Evolutionary conservation across 2,113 vertebrate genomes (phyloP).

Genomic region (Cephalopholis sonnerati): DNA sequence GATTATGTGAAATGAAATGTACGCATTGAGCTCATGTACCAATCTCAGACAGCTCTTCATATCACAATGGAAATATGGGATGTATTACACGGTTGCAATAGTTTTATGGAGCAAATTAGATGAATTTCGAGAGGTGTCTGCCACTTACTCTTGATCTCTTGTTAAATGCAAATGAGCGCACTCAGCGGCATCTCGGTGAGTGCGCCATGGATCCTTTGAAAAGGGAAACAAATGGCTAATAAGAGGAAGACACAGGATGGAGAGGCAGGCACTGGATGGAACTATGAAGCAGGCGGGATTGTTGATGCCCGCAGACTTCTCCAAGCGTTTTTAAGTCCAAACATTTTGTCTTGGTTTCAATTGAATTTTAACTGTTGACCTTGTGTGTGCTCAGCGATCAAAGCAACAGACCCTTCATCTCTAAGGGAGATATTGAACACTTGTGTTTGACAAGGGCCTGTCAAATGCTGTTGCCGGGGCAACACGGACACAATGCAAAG

Average conservation of each 20-base stretch:
- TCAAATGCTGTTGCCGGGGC: slow-evolving; percentile 67
- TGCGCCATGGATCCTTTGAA: slow-evolving; percentile 38
- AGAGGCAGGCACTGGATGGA: neutral
- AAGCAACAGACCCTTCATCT: slow-evolving; percentile 57
- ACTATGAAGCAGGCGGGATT: neutral
- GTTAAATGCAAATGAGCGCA: slow-evolving; percentile 70
- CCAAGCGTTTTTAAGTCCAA: slow-evolving; percentile 33
- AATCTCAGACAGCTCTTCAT: slow-evolving; percentile 36
- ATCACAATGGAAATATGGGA: slow-evolving; percentile 37
- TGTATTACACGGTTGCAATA: slow-evolving; percentile 32
- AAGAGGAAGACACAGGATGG: slow-evolving; percentile 17
- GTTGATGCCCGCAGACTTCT: slow-evolving; percentile 26
- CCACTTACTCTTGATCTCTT: slow-evolving; percentile 64
- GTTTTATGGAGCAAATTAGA: slow-evolving; percentile 60
- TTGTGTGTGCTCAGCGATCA: slow-evolving; percentile 50
- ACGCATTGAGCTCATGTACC: slow-evolving; percentile 39
- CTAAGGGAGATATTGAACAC: slow-evolving; percentile 63
- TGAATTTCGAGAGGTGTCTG: slow-evolving; percentile 61
- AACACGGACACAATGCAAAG: slow-evolving; percentile 51
- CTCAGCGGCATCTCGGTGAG: slow-evolving; percentile 40
- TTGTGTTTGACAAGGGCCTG: slow-evolving; percentile 66
- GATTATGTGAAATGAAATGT: slow-evolving; percentile 66
- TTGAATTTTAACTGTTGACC: slow-evolving; percentile 57
- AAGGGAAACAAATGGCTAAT: slow-evolving; percentile 42
- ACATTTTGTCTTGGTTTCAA: slow-evolving; percentile 38